Evolutionary conservation across 2,797 vertebrate genomes (phyloP), one percentile per base, ranked within the genome.

Genomic region (Fringilla coelebs): DNA sequence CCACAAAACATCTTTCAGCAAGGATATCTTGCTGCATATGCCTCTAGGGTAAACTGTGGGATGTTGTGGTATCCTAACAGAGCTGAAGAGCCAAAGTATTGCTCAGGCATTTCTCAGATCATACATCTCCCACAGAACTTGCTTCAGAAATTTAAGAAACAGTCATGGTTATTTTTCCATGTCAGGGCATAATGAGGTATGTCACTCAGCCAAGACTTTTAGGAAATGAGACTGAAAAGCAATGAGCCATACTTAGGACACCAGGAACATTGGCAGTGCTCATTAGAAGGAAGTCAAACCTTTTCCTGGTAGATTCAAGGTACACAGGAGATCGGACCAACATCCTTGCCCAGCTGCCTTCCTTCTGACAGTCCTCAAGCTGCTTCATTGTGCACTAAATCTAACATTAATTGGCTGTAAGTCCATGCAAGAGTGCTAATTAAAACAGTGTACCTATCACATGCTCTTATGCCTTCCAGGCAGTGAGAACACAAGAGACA

Each of bases 211-310:
- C 85, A 95, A 89, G 66, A 66, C 78, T 92, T 87, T 68, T 89
- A 94, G 93, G 95, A 97, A 96, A 96, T 91, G 87, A 94, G 85
- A 40, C 43, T 89, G 89, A 66, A 91, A 96, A 75, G 78, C 82
- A 89, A 96, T 93, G 93, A 96, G 78, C 85, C 90, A 55, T 94
- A 63, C 54, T 81, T 80, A n/a, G 82, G 78, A 74, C 68, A 87
- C 34, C 88, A 83, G 46, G 10, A 71, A 38, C 77, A 75, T 13
- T 58, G 60, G 43, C 74, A 88, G 9, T 58, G 9, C 13, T 49
- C 54, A 15, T 77, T 58, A 88, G 46, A 66, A 83, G 62, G 66
- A 83, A 78, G 70, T 83, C 73, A 78, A 63, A 58, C 15, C 10
- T 93, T 90, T 83, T 89, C 85, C 91, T 94, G 9, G 29, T 62